Conservation (phyloP, 2,888 invertebrate species). For the Ophioninae sp. region DNA sequence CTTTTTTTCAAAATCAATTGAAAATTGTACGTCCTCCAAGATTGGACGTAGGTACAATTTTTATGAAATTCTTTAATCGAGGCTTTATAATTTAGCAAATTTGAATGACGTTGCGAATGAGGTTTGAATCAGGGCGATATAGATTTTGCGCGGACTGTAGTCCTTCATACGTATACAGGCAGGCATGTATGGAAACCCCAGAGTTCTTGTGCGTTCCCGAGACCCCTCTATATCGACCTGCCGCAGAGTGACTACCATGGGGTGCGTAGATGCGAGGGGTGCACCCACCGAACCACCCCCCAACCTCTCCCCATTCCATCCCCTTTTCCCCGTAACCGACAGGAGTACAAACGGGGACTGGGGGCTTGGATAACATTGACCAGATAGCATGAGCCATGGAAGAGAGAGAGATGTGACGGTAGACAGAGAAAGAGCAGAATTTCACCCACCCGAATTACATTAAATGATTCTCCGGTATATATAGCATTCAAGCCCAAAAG, state of each 20-base stretch:
- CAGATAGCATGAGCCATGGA: slow-evolving; percentile 41
- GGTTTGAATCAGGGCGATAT: slow-evolving; percentile 12
- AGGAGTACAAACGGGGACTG: slow-evolving; percentile 59
- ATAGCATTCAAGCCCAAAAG: too few species aligned
- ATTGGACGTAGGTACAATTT: neutral
- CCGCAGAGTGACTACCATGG: slow-evolving; percentile 60
- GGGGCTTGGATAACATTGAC: slow-evolving; percentile 54
- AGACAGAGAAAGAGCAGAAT: neutral
- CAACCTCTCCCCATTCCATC: neutral
- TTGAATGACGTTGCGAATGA: slow-evolving; percentile 14
- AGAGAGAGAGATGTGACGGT: slow-evolving; percentile 3
- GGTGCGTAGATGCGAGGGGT: slow-evolving; percentile 73
- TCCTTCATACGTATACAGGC: slow-evolving; percentile 3
- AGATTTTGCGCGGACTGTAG: slow-evolving; percentile 55
- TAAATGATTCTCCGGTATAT: slow-evolving; percentile 58
- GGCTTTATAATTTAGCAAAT: neutral
- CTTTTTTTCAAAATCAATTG: neutral
- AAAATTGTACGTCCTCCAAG: neutral
- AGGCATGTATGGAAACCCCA: slow-evolving; percentile 28
- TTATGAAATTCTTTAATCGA: neutral
- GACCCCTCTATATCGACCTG: slow-evolving; percentile 75
- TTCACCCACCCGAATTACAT: slow-evolving; percentile 70
- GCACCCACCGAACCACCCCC: slow-evolving; percentile 58
- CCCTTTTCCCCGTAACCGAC: slow-evolving; percentile 64
- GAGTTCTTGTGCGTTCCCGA: slow-evolving; percentile 60